Evolutionary conservation across 2,888 invertebrate genomes (phyloP), one percentile per base, ranked within the genome.

Genomic region (Amiota communis): DNA sequence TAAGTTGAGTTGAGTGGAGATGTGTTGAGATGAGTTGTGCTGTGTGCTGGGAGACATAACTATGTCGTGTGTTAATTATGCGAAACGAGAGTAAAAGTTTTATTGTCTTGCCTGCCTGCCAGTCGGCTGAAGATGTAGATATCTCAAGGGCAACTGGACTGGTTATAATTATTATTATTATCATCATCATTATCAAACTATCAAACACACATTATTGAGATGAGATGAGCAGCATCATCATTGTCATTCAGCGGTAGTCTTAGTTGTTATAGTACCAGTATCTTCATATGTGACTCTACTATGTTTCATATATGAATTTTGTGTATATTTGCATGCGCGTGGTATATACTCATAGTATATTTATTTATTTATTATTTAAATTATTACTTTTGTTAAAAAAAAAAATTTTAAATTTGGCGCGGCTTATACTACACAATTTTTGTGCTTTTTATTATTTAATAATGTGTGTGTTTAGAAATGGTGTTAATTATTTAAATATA

Each of bases 91-190:
- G 20, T 63, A 72, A 76, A 70, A 75, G 73, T 74, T 76, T 80
- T 81, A 84, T 67, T 74, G 74, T 76, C 48, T 81, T 78, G 36
- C 36, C 36, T 36, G 36, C 8, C 36, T 36, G 6, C 8, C 36
- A 4, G 84, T 78, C 81, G 80, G 82, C 80, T 73, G 76, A 74
- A 75, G 68, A 74, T 57, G 63, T 68, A 36, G 36, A 2, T 23
- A 49, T 72, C 74, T 78, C 82, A 82, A 82, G 82, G 82, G 84
- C 82, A 81, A 81, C 85, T 23, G 72, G 78, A 84, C 81, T 76
- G 48, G 65, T 64, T 64, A 72, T 72, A 2, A 23, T 23, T 23
- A 23, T 23, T 70, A 61, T 36, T 59, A 57, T 72, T 8, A 53
- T 73, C 65, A 73, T 72, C 6, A 36, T 23, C 68, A 61, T 36